Conservation (phyloP, 1,140 invertebrate genomes). For the Melanaphis sacchari region DNA sequence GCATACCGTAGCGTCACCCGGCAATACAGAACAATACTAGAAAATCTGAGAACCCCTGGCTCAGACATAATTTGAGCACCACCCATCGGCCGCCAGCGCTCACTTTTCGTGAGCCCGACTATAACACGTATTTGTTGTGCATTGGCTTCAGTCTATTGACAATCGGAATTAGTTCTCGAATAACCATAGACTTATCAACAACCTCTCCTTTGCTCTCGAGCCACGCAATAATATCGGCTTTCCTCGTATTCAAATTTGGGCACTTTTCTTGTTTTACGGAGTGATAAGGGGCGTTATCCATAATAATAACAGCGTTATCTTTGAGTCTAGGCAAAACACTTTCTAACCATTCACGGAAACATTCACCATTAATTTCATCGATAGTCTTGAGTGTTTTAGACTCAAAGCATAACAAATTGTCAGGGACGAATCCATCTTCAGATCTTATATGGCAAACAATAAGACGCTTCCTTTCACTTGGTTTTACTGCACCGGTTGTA, state of each 20-base stretch:
- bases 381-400: not conserved
- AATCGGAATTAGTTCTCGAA: not conserved
- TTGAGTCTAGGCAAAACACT: not conserved
- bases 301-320: not conserved
- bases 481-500: not conserved
- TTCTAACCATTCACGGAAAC: not conserved
- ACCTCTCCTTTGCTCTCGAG: not conserved
- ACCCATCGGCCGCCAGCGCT: no score
- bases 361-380: not conserved
- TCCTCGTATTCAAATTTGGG: not conserved
- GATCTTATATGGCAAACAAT: not conserved
- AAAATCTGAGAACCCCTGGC: no score
- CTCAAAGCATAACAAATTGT: not conserved
- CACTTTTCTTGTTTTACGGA: not conserved
- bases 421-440: not conserved
- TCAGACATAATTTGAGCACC: no score
- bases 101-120: no score
- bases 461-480: not conserved
- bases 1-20: no score
- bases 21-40: no score
- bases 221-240: not conserved
- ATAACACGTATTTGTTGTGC: not conserved
- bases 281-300: not conserved
- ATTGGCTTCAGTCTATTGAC: not conserved
- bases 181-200: not conserved